Base-by-base conservation (phyloP, 2,113 vertebrate genomes). In the Meles meles region DNA sequence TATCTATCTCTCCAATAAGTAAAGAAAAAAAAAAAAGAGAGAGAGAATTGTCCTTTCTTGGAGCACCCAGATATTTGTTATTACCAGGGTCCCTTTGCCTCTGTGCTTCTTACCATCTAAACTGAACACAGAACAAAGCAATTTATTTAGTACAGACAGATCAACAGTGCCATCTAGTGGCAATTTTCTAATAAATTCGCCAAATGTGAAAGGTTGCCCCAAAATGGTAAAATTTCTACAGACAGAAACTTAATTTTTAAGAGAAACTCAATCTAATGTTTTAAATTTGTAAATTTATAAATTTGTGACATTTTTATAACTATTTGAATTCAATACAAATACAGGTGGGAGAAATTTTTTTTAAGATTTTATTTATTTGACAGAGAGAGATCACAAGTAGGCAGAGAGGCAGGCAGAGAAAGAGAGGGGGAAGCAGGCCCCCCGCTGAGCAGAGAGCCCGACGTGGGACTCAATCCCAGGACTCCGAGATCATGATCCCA, bases 101-200 rank as follows among this genome's bases (percentile, higher is more conserved):
- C 29, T 72, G 13, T 31, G 47, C 14, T 44, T 88, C n/a, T 80
- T 39, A 31, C 7, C 59, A n/a, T 37, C 37, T 34, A 47, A 74
- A 88, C 85, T 31, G 17, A 94, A 74, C 14, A 57, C 2, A 39
- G 31, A 3, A 9, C 6, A 29, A 52, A 77, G 44, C 15, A n/a
- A 63, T 65, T 72, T 63, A 63, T 63, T 69, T n/a, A 59, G 27
- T 47, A 94, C 18, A 95, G 39, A 83, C 27, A 49, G 93, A 79
- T 72, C 84, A 92, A 52, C 15, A 96, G 25, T 95, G 95, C 92
- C 97, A 97, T 88, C 97, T 97, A 96, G 83, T 83, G 96, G 74
- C 25, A 23, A 8, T 21, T 1, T 74, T 23, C 7, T 69, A 88
- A 42, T 44, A 92, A 89, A 76, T 44, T 82, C 77, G 49, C 37